Evolutionary conservation across 2,888 invertebrate genomes (phyloP).

Genomic region (Melanostoma mellinum): DNA sequence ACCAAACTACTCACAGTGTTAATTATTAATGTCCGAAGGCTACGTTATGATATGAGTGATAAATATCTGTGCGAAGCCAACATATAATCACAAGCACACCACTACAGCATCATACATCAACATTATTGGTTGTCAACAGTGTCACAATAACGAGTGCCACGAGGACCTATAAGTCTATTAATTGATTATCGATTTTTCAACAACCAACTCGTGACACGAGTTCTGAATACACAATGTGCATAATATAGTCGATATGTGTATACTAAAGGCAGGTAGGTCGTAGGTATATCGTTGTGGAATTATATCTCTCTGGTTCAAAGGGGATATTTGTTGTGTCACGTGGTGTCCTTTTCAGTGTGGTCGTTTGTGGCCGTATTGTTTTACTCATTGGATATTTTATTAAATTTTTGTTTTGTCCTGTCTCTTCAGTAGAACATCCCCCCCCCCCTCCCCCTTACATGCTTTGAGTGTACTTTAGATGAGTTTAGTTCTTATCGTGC

Average conservation of each 20-base stretch:
- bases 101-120: conserved; percentile 9
- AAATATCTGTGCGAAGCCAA: not conserved
- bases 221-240: no score
- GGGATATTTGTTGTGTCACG: conserved; percentile 47
- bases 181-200: conserved; percentile 52
- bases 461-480: no score
- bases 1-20: not conserved
- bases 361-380: conserved; percentile 21
- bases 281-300: not conserved
- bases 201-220: conserved; percentile 3
- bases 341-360: conserved; percentile 28
- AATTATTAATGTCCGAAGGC: conserved; percentile 14
- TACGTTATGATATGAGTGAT: conserved; percentile 6
- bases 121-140: not conserved
- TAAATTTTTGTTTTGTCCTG: not conserved
- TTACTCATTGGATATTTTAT: conserved; percentile 13
- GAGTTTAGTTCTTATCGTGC: no score
- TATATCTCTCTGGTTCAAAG: conserved; percentile 12
- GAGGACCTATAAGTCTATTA: conserved; percentile 47
- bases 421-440: no score
- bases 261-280: no score
- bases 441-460: no score
- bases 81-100: not conserved
- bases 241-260: no score
- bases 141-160: not conserved